These are phyloP conservation scores for Philaethria dido DNA, from an alignment of 2,888 invertebrate species.

Conservation along the genomic window DNA sequence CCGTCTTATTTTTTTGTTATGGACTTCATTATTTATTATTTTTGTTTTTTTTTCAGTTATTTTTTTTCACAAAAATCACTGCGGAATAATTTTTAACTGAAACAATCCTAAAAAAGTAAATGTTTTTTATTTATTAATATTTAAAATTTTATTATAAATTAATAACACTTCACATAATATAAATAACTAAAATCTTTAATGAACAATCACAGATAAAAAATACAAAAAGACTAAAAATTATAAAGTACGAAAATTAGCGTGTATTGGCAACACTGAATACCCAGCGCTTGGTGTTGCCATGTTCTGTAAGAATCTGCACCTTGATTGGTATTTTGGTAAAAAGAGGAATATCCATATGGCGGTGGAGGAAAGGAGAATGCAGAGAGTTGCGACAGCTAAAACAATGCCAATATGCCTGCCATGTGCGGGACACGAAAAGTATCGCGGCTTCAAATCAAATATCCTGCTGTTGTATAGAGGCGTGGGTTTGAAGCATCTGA, in stretches of 20 bases:
- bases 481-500: slow-evolving; percentile 78
- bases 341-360: slow-evolving; percentile 70
- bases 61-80: no score
- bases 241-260: slow-evolving; percentile 34
- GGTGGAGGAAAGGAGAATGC: slow-evolving; percentile 54
- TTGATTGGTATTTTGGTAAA: slow-evolving; percentile 56
- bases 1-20: no score
- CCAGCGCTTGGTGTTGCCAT: slow-evolving; percentile 53
- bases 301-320: slow-evolving; percentile 51
- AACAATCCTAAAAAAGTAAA: neutral
- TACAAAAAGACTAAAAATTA: slow-evolving; percentile 4
- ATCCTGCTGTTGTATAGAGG: slow-evolving; percentile 69
- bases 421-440: slow-evolving; percentile 65
- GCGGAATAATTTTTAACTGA: no score
- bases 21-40: no score
- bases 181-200: neutral
- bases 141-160: slow-evolving; percentile 1
- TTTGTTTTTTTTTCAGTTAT: no score
- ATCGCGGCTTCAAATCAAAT: slow-evolving; percentile 68
- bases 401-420: slow-evolving; percentile 52
- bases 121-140: neutral
- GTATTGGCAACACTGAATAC: slow-evolving; percentile 61
- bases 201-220: neutral
- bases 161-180: neutral
- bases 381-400: slow-evolving; percentile 56